phyloP scores from a whole-genome alignment of 2,113 vertebrate species.

The Rhinolophus ferrumequinum region DNA sequence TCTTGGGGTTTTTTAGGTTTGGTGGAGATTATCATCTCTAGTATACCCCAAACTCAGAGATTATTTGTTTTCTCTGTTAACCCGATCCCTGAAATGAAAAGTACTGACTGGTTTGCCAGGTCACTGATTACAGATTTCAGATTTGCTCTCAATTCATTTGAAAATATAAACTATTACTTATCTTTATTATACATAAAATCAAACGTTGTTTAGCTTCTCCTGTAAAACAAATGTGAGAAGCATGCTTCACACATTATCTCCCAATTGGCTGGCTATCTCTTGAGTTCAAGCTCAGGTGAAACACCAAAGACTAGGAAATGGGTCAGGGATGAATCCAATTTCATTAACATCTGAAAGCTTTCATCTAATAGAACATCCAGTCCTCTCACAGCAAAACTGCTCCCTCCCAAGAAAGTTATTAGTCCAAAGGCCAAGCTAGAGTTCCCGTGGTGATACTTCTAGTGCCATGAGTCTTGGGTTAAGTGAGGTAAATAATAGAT shows the following conservation, averaged over 20 bases:
- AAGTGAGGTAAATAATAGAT: constrained; percentile 57
- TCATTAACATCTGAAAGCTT: constrained; percentile 63
- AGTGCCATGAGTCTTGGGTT: constrained; percentile 11
- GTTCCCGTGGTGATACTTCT: constrained; percentile 26
- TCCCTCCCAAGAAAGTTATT: constrained; percentile 61
- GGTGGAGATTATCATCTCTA: background rate
- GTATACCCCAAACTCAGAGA: background rate
- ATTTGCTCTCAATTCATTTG: background rate
- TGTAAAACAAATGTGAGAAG: background rate
- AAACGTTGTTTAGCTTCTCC: background rate
- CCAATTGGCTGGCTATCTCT: background rate
- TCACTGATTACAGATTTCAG: background rate
- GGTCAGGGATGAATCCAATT: background rate
- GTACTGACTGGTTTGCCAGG: background rate
- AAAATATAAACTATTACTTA: background rate
- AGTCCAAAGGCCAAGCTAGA: constrained; percentile 51
- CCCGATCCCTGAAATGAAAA: background rate
- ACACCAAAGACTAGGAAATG: background rate
- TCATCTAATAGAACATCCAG: constrained; percentile 29
- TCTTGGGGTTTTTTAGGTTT: background rate
- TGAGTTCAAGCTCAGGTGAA: constrained; percentile 55
- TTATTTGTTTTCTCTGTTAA: constrained; percentile 12
- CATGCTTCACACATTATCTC: background rate
- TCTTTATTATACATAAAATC: background rate
- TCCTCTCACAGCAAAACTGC: constrained; percentile 12